phyloP scores from a whole-genome alignment of 2,888 invertebrate genomes.

The Nesidiocoris tenuis region DNA sequence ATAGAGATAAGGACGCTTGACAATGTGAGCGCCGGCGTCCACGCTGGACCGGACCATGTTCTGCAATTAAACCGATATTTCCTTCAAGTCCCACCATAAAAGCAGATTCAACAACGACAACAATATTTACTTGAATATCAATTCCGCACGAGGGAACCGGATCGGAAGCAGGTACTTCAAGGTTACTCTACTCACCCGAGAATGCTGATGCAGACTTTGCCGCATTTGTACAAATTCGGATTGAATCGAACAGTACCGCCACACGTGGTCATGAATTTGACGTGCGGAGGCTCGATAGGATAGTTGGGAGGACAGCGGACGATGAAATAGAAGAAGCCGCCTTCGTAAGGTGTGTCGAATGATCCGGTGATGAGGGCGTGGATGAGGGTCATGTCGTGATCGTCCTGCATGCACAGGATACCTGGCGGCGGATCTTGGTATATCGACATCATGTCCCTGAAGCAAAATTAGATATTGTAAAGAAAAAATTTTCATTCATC shows the following conservation, averaged over 20 bases:
- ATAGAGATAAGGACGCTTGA: conserved; percentile 61
- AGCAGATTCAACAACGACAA: neutral
- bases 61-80: conserved; percentile 52
- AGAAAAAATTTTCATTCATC: neutral
- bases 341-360: conserved; percentile 64
- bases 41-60: conserved; percentile 62
- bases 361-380: conserved; percentile 62
- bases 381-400: conserved; percentile 59
- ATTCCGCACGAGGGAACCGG: too few relatives aligned
- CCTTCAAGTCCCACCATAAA: too few relatives aligned
- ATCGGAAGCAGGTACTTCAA: too few relatives aligned
- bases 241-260: conserved; percentile 63
- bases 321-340: conserved; percentile 59
- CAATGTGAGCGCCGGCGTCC: conserved; percentile 61
- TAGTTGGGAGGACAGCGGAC: conserved; percentile 60
- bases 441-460: conserved; percentile 60
- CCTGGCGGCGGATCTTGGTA: conserved; percentile 61
- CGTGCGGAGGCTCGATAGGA: conserved; percentile 62
- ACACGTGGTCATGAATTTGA: conserved; percentile 63
- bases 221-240: conserved; percentile 64
- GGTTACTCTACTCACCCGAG: conserved; percentile 56
- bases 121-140: too few relatives aligned
- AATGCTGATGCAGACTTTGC: conserved; percentile 62
- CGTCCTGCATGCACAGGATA: conserved; percentile 60
- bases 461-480: conserved; percentile 49